Percentiles rank a stretch among this genome's conserved stretches.
These are phyloP conservation scores for Empidonax traillii DNA, from an alignment of 2,113 vertebrate species.

Conservation along the genomic window DNA sequence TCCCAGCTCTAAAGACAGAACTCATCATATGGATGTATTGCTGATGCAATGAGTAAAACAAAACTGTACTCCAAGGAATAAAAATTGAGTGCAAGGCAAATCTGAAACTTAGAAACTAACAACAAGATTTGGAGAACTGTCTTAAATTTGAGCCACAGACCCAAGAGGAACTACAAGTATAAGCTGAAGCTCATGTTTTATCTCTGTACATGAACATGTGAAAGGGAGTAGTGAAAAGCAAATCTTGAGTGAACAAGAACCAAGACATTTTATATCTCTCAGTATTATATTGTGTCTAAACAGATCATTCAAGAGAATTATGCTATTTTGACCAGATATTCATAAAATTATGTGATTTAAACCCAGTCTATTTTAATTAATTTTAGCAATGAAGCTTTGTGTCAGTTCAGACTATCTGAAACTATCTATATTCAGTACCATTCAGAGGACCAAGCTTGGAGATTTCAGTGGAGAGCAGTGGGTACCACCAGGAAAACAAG, in stretches of 20 bases:
- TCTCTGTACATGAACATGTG: neutral
- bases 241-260: neutral
- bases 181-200: neutral
- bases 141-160: neutral
- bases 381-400: neutral
- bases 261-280: neutral
- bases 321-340: neutral
- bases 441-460: neutral
- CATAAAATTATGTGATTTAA: neutral
- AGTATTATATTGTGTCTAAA: neutral
- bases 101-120: neutral
- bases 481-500: neutral
- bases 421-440: neutral
- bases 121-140: neutral
- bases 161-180: neutral
- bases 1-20: neutral
- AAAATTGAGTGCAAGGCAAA: neutral
- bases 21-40: accelerated
- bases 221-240: neutral
- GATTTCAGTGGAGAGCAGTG: neutral
- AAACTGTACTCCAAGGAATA: neutral
- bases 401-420: neutral
- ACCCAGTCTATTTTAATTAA: neutral
- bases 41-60: neutral
- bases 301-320: neutral